Evolutionary conservation across 1,140 invertebrate species (phyloP), one percentile per base, ranked within the genome.

Genomic region (Parasteatoda tepidariorum): DNA sequence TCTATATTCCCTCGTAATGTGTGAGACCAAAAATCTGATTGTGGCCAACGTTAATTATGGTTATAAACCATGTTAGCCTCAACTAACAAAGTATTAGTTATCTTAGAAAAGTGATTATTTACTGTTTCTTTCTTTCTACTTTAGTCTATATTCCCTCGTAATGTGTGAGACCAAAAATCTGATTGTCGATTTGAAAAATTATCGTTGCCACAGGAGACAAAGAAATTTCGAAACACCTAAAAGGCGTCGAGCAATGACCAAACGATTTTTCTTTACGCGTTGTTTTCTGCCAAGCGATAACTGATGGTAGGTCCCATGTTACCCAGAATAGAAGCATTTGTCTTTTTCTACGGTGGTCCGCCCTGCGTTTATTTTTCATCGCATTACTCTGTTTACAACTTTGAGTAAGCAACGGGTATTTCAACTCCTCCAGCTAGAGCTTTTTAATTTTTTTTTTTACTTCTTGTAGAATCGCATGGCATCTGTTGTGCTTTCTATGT

Each of bases 291-390:
- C 74, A 76, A 66, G 61, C 74, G 61, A 64, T 76, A 76, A 76
- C 59, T 76, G 74, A 76, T 76, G 74, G 74, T 76, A 64, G 61
- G 61, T 66, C 74, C 71, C 74, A 64, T 76, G 74, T 76, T 64
- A 64, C 74, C 74, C 24, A 66, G 57, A 76, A 76, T 76, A 76
- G 74, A 76, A 76, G 74, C 74, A 76, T 76, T 76, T 76, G 74
- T 76, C 74, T 76, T 34, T 66, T 30, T 7, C 61, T 28, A 24
- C 33, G 22, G 18, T 38, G 22, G 55, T 38, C 74, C 74, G 74
- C 74, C 74, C 74, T 2, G 7, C 74, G 74, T 76, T 76, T 76
- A 76, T 76, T 76, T 76, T 76, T 76, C 74, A 54, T 28, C 34
- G 61, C 74, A 64, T 38, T 66, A n/a, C 59, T 28, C 34, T 76